Percentiles rank a stretch among this genome's conserved stretches.
Conservation (phyloP, 2,888 invertebrate species). For the Blastobasis lacticolella region DNA sequence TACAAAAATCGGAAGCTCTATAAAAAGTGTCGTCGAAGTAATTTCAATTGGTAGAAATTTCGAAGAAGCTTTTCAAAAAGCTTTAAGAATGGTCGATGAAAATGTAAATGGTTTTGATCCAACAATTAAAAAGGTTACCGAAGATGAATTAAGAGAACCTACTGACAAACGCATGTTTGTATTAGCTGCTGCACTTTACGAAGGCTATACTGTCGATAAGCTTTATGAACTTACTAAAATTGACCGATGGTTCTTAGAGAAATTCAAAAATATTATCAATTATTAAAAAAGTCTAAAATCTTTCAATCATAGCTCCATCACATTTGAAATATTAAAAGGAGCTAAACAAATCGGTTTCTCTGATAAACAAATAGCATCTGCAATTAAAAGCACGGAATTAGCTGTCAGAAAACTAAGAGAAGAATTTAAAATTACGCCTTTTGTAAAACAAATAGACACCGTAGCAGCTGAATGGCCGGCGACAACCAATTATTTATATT, state of each 20-base stretch:
- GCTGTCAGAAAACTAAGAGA: constrained; percentile 85
- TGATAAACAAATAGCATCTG: constrained; percentile 94
- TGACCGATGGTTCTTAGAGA: constrained; percentile 96
- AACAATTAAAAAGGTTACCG: constrained; percentile 81
- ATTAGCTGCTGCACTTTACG: constrained; percentile 91
- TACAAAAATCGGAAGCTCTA: constrained; percentile 98
- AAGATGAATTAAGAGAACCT: constrained; percentile 91
- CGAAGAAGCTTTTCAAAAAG: constrained; percentile 99
- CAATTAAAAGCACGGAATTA: constrained; percentile 90
- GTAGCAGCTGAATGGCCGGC: constrained; percentile 99
- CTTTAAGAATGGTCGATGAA: constrained; percentile 98
- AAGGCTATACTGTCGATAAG: constrained; percentile 86
- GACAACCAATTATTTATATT: constrained; percentile 97
- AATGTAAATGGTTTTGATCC: constrained; percentile 96
- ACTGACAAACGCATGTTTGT: constrained; percentile 98
- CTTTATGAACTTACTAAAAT: constrained; percentile 96
- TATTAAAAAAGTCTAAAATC: constrained; percentile 80
- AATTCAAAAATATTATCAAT: constrained; percentile 93
- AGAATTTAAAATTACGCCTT: constrained; percentile 85
- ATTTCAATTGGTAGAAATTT: constrained; percentile 99
- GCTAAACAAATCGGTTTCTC: constrained; percentile 98
- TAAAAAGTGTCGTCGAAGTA: constrained; percentile 99
- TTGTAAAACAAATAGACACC: constrained; percentile 98
- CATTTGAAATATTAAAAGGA: constrained; percentile 76
- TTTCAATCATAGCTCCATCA: constrained; percentile 76